Evolutionary conservation across 2,797 vertebrate species (phyloP).

Genomic region (Mormyrus proboscirostris): DNA sequence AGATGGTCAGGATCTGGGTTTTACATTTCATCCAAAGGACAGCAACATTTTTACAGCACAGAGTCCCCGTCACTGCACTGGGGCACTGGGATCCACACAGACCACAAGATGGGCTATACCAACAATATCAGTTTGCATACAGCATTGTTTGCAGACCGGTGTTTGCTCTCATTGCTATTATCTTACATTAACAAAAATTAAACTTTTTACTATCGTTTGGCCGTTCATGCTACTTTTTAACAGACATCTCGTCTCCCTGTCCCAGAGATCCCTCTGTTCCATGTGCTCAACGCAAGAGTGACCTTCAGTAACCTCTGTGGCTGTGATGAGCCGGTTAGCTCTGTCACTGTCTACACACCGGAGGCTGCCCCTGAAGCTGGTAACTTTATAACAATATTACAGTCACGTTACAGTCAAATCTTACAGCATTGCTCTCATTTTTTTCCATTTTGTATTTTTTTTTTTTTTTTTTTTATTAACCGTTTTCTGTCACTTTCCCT

Average conservation of each 20-base stretch:
- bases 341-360: constrained; percentile 64
- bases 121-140: background rate
- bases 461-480: background rate
- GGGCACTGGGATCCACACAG: too few relatives aligned
- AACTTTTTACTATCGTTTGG: background rate
- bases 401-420: background rate
- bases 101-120: background rate
- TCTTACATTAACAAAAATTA: background rate
- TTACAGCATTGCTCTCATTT: background rate
- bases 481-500: background rate
- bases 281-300: constrained; percentile 89
- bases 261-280: constrained; percentile 88
- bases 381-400: constrained; percentile 31
- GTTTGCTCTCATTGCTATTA: background rate
- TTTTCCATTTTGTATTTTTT: background rate
- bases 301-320: constrained; percentile 93
- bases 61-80: background rate
- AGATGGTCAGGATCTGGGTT: background rate
- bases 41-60: background rate
- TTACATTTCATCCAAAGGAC: background rate
- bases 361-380: constrained; percentile 54
- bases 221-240: background rate
- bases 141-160: background rate
- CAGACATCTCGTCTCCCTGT: background rate
- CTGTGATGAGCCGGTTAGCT: constrained; percentile 81